Evolutionary conservation across 2,888 invertebrate genomes (phyloP).

Genomic region (Dioctria rufipes): DNA sequence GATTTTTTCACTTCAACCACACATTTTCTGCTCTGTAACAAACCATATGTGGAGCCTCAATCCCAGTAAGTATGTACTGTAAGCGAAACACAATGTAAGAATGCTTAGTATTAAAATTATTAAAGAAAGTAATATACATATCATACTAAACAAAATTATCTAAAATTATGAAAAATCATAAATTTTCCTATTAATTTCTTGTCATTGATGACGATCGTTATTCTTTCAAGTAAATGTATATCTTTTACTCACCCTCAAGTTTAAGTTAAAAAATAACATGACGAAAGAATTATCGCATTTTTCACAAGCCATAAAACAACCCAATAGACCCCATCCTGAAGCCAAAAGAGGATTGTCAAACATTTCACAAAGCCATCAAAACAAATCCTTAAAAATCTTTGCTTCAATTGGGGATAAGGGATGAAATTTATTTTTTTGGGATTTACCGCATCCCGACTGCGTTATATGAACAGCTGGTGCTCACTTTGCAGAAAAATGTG

Average conservation of each 20-base stretch:
- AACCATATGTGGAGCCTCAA: no score
- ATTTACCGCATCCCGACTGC: slow-evolving; percentile 35
- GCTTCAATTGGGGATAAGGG: slow-evolving; percentile 55
- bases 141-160: no score
- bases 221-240: no score
- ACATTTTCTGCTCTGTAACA: no score
- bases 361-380: slow-evolving; percentile 52
- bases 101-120: no score
- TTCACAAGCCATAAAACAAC: slow-evolving; percentile 23
- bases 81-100: no score
- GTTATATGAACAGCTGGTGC: slow-evolving; percentile 32
- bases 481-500: slow-evolving; percentile 8
- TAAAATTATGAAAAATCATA: no score
- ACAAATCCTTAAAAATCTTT: slow-evolving; percentile 54
- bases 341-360: slow-evolving; percentile 42
- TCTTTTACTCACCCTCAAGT: neutral
- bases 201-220: no score
- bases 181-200: no score
- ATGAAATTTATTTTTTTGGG: slow-evolving; percentile 50
- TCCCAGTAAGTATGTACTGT: no score
- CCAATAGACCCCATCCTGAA: neutral
- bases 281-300: slow-evolving; percentile 23
- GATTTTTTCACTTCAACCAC: no score
- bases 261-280: neutral
- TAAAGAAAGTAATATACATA: no score